These are phyloP conservation scores for Drosophila jambulina DNA, from an alignment of 1,140 invertebrate species.

Conservation along the genomic window DNA sequence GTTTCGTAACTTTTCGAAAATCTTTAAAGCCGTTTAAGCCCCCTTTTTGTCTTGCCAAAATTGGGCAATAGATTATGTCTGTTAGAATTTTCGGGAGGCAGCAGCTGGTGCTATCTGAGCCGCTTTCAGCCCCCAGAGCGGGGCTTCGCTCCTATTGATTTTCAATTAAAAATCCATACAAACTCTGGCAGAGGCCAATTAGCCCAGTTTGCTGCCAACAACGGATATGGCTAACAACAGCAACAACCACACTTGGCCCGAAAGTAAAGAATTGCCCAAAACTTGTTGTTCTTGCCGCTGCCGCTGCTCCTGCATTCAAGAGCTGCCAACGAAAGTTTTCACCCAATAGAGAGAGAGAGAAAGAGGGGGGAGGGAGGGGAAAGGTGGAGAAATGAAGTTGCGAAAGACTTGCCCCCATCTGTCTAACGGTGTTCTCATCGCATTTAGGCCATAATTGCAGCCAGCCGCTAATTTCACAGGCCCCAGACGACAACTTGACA, in stretches of 20 bases:
- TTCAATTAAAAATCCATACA: slow-evolving; percentile 82
- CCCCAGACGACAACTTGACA: slow-evolving; percentile 76
- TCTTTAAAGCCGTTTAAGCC: slow-evolving; percentile 23
- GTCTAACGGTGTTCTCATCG: slow-evolving; percentile 46
- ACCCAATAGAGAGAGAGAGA: neutral
- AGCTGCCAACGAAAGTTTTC: slow-evolving; percentile 36
- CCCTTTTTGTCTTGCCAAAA: slow-evolving; percentile 24
- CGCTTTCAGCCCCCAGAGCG: neutral
- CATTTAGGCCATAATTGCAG: slow-evolving; percentile 58
- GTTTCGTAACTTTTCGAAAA: neutral
- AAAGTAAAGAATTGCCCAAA: slow-evolving; percentile 45
- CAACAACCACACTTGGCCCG: slow-evolving; percentile 43
- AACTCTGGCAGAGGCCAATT: slow-evolving; percentile 65
- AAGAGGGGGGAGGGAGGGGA: neutral
- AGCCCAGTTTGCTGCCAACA: slow-evolving; percentile 75
- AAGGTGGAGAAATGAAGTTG: slow-evolving; percentile 9
- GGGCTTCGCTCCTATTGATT: slow-evolving; percentile 69
- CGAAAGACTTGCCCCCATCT: slow-evolving; percentile 23
- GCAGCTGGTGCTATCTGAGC: slow-evolving; percentile 32
- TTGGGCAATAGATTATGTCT: slow-evolving; percentile 53
- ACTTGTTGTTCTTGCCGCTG: slow-evolving; percentile 30
- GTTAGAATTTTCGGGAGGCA: slow-evolving; percentile 26
- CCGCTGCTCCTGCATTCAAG: slow-evolving; percentile 36
- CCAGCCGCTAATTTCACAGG: slow-evolving; percentile 74
- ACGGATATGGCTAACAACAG: slow-evolving; percentile 78